A percentile compares a stretch with the other conserved stretches of the same genome.
These are phyloP conservation scores for Trachelipus rathkii DNA, from an alignment of 1,140 invertebrate species.

Conservation along the genomic window DNA sequence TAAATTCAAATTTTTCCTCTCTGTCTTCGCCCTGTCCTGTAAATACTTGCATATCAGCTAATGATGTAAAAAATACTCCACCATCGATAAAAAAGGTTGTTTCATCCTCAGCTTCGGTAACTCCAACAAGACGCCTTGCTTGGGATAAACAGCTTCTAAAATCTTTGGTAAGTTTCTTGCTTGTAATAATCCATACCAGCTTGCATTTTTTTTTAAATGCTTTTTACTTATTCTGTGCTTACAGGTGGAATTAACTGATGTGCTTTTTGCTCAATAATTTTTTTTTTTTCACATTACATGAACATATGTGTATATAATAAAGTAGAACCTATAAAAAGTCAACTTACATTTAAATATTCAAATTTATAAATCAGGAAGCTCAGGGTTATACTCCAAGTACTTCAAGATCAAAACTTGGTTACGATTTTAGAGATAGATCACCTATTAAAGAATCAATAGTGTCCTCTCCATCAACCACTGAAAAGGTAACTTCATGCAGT, in stretches of 20 bases:
- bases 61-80: neutral
- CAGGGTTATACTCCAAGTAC: constrained; percentile 43
- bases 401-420: constrained; percentile 36
- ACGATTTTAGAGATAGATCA: constrained; percentile 31
- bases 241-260: too few species aligned
- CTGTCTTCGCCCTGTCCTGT: neutral
- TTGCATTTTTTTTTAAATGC: too few species aligned
- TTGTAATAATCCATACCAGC: too few species aligned
- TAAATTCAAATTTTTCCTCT: neutral
- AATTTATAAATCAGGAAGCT: constrained; percentile 34
- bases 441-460: neutral
- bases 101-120: neutral
- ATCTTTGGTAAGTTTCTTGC: constrained; percentile 1
- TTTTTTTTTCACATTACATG: too few species aligned
- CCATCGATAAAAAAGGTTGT: neutral
- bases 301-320: too few species aligned
- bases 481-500: neutral
- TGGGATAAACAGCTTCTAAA: constrained; percentile 10
- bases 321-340: too few species aligned
- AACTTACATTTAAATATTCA: too few species aligned
- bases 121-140: neutral
- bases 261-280: too few species aligned
- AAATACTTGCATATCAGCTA: neutral
- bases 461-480: neutral
- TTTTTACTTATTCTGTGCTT: too few species aligned